Conservation (phyloP, 2,113 vertebrate species). For the Enhydra lutris region DNA sequence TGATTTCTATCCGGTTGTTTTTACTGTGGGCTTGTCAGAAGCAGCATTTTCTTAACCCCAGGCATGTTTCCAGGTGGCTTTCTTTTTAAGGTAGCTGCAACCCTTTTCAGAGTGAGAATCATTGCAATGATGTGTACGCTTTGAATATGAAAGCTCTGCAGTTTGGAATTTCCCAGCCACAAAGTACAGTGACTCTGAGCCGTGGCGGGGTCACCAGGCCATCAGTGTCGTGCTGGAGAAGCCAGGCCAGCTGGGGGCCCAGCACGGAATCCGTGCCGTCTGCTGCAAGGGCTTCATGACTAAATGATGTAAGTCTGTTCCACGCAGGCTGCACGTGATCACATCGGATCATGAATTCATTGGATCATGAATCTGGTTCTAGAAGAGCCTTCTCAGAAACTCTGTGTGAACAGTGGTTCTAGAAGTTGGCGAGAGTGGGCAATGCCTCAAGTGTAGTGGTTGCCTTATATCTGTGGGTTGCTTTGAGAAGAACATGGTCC, state of each 20-base stretch:
- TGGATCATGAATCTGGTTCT: neutral
- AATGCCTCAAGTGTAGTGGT: rapidly evolving
- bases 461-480: neutral
- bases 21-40: neutral
- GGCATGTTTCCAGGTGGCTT: neutral
- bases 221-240: constrained; percentile 2
- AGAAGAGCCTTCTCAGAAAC: neutral
- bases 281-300: neutral
- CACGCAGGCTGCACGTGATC: rapidly evolving
- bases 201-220: neutral
- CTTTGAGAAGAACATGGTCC: neutral
- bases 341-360: neutral
- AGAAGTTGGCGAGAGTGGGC: neutral
- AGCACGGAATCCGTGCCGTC: rapidly evolving
- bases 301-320: neutral
- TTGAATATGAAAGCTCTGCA: neutral
- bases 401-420: neutral
- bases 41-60: neutral
- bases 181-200: neutral
- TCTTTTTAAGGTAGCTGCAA: neutral
- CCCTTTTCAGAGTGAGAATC: constrained; percentile 16
- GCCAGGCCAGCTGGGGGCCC: neutral
- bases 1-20: neutral
- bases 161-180: neutral
- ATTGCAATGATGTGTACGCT: neutral